Percentiles rank a stretch among this genome's conserved stretches.
Evolutionary conservation across 2,888 invertebrate species (phyloP).

Genomic region (Glyphotaelius pellucidus): DNA sequence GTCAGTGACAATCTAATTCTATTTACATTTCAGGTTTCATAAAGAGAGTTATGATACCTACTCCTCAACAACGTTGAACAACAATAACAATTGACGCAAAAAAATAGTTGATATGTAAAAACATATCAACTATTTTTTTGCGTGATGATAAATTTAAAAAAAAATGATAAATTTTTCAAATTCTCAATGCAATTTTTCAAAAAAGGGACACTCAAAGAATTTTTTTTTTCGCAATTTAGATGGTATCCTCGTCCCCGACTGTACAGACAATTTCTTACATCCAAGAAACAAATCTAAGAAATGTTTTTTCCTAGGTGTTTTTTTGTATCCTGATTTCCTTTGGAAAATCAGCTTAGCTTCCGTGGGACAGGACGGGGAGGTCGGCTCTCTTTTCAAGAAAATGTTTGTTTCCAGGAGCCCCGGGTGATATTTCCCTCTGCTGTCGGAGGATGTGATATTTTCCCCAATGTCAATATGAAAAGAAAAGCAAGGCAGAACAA

Average conservation of each 20-base stretch:
- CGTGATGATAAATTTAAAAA: no score
- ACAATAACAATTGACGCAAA: no score
- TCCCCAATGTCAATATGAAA: conserved; percentile 58
- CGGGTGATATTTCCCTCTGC: conserved; percentile 37
- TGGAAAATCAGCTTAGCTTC: background rate
- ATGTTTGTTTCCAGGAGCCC: conserved; percentile 45
- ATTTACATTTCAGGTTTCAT: no score
- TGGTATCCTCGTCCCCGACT: background rate
- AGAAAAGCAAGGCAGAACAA: conserved; percentile 55
- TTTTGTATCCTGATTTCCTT: background rate
- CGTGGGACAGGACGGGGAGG: background rate
- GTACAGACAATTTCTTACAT: background rate
- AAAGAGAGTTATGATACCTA: no score
- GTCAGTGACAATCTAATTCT: no score
- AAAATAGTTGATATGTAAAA: no score
- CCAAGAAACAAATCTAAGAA: background rate
- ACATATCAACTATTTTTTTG: no score
- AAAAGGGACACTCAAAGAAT: background rate
- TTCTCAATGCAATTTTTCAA: no score
- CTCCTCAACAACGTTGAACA: no score
- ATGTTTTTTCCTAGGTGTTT: background rate
- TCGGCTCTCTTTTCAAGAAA: background rate
- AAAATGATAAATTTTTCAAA: no score
- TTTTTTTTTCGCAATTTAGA: background rate
- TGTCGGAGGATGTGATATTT: conserved; percentile 53